Conservation (phyloP, 2,797 vertebrate species). For the Lagocephalus sceleratus region DNA sequence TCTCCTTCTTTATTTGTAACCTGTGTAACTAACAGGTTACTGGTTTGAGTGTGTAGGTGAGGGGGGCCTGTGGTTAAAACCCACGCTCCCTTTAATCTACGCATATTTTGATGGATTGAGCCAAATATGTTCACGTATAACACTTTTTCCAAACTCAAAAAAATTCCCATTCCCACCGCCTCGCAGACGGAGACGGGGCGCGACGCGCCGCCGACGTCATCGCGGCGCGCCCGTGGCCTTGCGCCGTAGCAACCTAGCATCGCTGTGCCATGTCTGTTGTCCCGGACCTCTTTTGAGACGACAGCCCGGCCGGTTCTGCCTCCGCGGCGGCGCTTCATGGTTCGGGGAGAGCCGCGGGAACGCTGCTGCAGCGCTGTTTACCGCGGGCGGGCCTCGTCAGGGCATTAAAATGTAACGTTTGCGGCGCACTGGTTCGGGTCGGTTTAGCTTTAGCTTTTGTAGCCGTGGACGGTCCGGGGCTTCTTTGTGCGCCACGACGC, state of each 20-base stretch:
- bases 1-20: too few relatives aligned
- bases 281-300: not conserved
- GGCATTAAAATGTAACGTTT: constrained; percentile 16
- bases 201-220: too few relatives aligned
- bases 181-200: too few relatives aligned
- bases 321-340: fast-evolving
- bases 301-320: not conserved
- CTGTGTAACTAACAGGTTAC: too few relatives aligned
- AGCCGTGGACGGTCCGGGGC: constrained; percentile 50
- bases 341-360: not conserved
- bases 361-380: not conserved
- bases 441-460: constrained; percentile 31
- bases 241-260: not conserved
- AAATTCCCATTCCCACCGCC: too few relatives aligned
- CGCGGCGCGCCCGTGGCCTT: not conserved
- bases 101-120: too few relatives aligned
- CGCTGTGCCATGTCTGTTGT: not conserved
- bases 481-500: constrained; percentile 26
- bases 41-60: too few relatives aligned
- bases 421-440: not conserved
- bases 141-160: too few relatives aligned
- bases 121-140: too few relatives aligned
- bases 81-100: too few relatives aligned
- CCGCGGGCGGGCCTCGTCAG: fast-evolving
- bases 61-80: too few relatives aligned